phyloP scores from a whole-genome alignment of 64 coral and sea anemone genomes.

The Porites australiensis region DNA sequence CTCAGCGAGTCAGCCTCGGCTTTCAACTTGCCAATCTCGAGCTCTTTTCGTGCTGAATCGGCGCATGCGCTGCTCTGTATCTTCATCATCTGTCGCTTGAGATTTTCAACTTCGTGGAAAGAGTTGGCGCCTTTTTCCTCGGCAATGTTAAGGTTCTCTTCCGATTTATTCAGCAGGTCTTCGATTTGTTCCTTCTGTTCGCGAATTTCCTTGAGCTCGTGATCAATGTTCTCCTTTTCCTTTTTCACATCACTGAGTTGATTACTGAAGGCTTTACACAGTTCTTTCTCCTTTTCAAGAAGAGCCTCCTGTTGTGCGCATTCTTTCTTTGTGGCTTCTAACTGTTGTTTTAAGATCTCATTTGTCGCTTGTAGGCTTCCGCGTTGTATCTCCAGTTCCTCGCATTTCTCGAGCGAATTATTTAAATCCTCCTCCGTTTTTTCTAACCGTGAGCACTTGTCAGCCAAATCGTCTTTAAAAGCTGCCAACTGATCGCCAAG shows the following conservation, averaged over 20 bases:
- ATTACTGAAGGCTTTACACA: neutral
- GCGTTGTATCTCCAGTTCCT: constrained; percentile 73
- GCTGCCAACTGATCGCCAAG: neutral
- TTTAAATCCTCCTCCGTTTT: constrained; percentile 25
- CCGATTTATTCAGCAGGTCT: constrained; percentile 20
- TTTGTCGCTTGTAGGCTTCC: constrained; percentile 67
- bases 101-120: constrained; percentile 80
- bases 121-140: constrained; percentile 65
- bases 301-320: neutral
- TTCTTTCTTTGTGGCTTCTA: constrained; percentile 27
- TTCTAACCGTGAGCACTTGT: neutral
- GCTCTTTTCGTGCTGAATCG: constrained; percentile 69
- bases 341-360: constrained; percentile 66
- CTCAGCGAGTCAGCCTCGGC: constrained; percentile 72
- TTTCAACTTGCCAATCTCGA: constrained; percentile 72
- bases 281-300: constrained; percentile 6
- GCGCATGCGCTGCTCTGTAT: constrained; percentile 82
- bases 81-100: constrained; percentile 86
- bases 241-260: constrained; percentile 1
- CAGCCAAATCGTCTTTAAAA: constrained; percentile 21
- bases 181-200: constrained; percentile 54
- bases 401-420: constrained; percentile 33
- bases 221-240: constrained; percentile 56
- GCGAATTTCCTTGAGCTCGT: constrained; percentile 23
- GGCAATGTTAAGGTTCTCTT: constrained; percentile 38